Conservation (phyloP, 2,797 vertebrate species). For the Argyrosomus regius region DNA sequence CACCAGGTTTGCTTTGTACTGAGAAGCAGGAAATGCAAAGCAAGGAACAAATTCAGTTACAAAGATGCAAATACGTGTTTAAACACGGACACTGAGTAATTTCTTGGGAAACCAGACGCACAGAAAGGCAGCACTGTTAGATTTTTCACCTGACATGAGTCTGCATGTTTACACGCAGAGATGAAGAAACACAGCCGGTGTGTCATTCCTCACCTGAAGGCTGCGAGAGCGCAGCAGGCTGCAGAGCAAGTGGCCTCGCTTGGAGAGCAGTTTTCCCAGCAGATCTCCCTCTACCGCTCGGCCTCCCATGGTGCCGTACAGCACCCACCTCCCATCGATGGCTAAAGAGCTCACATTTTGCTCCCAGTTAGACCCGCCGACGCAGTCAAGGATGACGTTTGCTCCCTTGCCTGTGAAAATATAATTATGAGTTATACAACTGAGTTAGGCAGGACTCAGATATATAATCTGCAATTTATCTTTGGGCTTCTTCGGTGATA, state of each 20-base stretch:
- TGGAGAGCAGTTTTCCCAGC: conserved; percentile 87
- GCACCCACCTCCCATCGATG: conserved; percentile 89
- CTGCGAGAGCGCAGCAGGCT: conserved; percentile 87
- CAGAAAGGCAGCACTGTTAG: neutral
- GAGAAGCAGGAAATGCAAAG: conserved; percentile 17
- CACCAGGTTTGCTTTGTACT: conserved; percentile 90
- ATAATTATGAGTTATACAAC: neutral
- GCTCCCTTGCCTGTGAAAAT: conserved; percentile 85
- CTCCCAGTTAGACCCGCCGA: conserved; percentile 88
- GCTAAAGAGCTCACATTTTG: conserved; percentile 88
- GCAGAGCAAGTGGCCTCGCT: conserved; percentile 86
- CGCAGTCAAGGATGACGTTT: conserved; percentile 90
- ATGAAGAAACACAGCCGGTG: neutral
- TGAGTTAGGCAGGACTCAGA: neutral
- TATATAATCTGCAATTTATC: neutral
- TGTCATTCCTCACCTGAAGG: conserved; percentile 66
- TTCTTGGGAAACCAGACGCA: neutral
- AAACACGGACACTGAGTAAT: neutral
- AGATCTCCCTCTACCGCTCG: conserved; percentile 84
- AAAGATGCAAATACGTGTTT: neutral
- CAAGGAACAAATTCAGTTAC: neutral
- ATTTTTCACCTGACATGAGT: neutral
- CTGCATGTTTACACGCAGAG: neutral
- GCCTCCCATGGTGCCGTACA: conserved; percentile 90
- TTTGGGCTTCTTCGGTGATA: neutral